Percentiles rank a stretch among this genome's conserved stretches.
Evolutionary conservation across 2,888 invertebrate genomes (phyloP).

Genomic region (Thera obeliscata): DNA sequence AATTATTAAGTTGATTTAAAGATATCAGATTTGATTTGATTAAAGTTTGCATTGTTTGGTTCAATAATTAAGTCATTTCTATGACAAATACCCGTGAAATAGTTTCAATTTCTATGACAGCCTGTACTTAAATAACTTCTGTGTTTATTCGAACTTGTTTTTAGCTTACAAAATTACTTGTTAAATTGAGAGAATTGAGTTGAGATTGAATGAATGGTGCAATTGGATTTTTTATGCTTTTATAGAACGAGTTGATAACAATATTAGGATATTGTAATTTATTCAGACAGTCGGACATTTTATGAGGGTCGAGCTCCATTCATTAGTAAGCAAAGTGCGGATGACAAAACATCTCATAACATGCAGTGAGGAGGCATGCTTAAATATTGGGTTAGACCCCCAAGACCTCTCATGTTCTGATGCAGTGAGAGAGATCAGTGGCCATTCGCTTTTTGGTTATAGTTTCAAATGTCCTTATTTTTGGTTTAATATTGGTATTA

Average conservation of each 20-base stretch:
- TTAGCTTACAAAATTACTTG: constrained; percentile 36
- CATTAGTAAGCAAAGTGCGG: background rate
- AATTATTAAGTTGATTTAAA: background rate
- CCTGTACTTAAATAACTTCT: background rate
- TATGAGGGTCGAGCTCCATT: constrained; percentile 5
- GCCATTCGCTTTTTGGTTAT: constrained; percentile 67
- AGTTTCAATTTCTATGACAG: no score
- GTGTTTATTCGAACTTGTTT: constrained; percentile 28
- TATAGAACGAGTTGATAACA: constrained; percentile 35
- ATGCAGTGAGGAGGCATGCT: constrained; percentile 11
- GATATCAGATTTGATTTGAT: background rate
- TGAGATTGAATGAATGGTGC: constrained; percentile 59
- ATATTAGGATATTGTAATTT: constrained; percentile 38
- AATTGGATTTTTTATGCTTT: constrained; percentile 42
- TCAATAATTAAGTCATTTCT: background rate
- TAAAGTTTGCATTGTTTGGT: background rate
- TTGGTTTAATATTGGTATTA: constrained; percentile 44
- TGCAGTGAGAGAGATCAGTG: constrained; percentile 54
- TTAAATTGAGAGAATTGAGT: constrained; percentile 44
- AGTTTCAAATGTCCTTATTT: constrained; percentile 45
- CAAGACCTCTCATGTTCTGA: constrained; percentile 31
- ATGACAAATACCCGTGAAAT: no score
- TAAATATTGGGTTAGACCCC: constrained; percentile 17
- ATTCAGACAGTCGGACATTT: constrained; percentile 39
- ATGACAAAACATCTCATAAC: background rate